These are phyloP conservation scores for Nesoenas mayeri DNA, from an alignment of 2,113 vertebrate genomes.

Conservation along the genomic window DNA sequence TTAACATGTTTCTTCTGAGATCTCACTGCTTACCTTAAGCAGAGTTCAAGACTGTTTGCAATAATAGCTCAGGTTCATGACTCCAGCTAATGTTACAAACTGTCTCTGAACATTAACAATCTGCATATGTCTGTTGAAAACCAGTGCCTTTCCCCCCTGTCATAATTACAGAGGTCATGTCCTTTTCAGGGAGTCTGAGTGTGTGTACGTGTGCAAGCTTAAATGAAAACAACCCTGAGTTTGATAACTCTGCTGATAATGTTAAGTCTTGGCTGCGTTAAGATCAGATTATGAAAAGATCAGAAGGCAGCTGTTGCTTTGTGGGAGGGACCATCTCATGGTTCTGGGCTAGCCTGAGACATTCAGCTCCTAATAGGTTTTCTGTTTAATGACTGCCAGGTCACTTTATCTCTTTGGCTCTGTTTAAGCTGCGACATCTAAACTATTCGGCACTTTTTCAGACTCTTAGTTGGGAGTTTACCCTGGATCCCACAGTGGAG, in stretches of 20 bases:
- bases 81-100: neutral
- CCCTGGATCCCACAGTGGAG: neutral
- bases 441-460: neutral
- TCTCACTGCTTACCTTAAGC: neutral
- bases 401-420: neutral
- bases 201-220: neutral
- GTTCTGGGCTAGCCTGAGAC: neutral
- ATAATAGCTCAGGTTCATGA: neutral
- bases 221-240: neutral
- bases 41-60: neutral
- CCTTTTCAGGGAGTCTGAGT: neutral
- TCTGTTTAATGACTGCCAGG: slow-evolving; percentile 1
- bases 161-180: neutral
- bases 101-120: neutral
- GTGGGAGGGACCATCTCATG: neutral
- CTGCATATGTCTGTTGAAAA: neutral
- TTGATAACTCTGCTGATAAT: neutral
- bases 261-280: neutral
- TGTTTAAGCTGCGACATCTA: neutral
- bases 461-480: neutral
- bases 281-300: slow-evolving; percentile 26
- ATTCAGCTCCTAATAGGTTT: neutral
- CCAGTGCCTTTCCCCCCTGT: neutral
- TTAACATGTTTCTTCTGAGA: neutral
- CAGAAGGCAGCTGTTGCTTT: slow-evolving; percentile 6